Base-by-base conservation (phyloP, 1,140 invertebrate species). In the Zaprionus capensis region DNA sequence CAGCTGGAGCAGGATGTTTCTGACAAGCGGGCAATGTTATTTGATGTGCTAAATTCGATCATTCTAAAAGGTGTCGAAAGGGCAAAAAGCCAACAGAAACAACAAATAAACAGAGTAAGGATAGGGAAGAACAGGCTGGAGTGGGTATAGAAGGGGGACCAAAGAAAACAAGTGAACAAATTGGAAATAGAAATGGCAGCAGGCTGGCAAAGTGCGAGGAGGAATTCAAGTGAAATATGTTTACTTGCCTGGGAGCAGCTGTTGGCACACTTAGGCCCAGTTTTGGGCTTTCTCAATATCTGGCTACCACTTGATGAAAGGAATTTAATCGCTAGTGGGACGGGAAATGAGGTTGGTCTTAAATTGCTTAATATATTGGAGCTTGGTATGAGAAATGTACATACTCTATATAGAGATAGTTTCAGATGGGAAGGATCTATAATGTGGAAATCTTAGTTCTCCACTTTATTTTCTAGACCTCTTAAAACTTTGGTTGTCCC, bases 1-100 rank as follows among this genome's bases (percentile, higher is more conserved):
- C 28, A 65, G 26, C 24, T 63, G 24, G 17, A 4, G 58, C 28
- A 36, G 68, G 41, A 53, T 59, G 53, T 44, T 68, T 44, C 26
- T 53, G 57, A 53, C 49, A 71, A 51, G 44, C 53, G 56, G 15
- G 59, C 80, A 86, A 67, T 88, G 83, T 74, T 82, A 77, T 87
- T 87, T 78, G 77, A 88, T 81, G 85, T 87, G 70, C 58, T 66
- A 63, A 79, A 71, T 81, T 88, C 83, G 85, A 88, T 90, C 75
- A 81, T 67, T 75, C 79, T 79, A 31, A 84, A 88, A 75, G 84
- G 73, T 83, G 71, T 65, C 68, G 69, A 67, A 74, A 75, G 80
- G 80, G 74, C 76, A 69, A 76, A 66, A 81, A 81, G 79, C 66
- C 71, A 84, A 74, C 44, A 68, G 20, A 69, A 49, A 70, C 34